Percentiles rank a stretch among this genome's conserved stretches.
These are phyloP conservation scores for Pollenia labialis DNA, from an alignment of 2,888 invertebrate genomes.

Conservation along the genomic window DNA sequence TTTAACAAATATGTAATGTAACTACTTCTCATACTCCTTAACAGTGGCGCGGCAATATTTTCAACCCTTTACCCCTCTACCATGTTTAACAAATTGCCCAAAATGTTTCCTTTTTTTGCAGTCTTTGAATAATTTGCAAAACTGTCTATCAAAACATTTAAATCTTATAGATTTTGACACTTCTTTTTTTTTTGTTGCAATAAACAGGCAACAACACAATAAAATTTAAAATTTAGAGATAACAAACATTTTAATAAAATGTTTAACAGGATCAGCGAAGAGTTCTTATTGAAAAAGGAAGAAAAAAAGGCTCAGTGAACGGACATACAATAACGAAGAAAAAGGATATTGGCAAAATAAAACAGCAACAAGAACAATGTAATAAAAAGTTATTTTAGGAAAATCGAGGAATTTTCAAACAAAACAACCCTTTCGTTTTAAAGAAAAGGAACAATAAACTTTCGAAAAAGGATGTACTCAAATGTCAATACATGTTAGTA, in stretches of 20 bases:
- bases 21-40: slow-evolving; percentile 18
- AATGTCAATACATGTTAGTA: slow-evolving; percentile 66
- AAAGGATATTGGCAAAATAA: slow-evolving; percentile 38
- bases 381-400: slow-evolving; percentile 24
- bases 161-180: slow-evolving; percentile 68
- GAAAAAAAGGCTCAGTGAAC: slow-evolving; percentile 2
- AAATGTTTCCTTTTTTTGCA: slow-evolving; percentile 38
- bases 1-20: slow-evolving; percentile 35
- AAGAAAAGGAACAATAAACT: neutral
- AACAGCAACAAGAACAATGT: slow-evolving; percentile 35
- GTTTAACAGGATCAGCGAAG: slow-evolving; percentile 53
- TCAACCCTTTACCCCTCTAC: slow-evolving; percentile 48
- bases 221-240: slow-evolving; percentile 28
- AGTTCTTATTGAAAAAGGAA: neutral
- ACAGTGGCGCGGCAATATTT: neutral
- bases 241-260: slow-evolving; percentile 67
- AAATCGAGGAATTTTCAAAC: slow-evolving; percentile 34
- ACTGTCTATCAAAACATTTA: slow-evolving; percentile 71
- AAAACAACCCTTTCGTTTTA: slow-evolving; percentile 55
- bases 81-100: slow-evolving; percentile 54
- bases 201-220: slow-evolving; percentile 30
- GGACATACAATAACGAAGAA: slow-evolving; percentile 4
- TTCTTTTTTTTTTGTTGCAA: slow-evolving; percentile 28
- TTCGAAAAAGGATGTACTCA: slow-evolving; percentile 40
- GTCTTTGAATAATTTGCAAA: slow-evolving; percentile 69